Conservation (phyloP, 2,113 vertebrate species). For the Ptyas mucosa region DNA sequence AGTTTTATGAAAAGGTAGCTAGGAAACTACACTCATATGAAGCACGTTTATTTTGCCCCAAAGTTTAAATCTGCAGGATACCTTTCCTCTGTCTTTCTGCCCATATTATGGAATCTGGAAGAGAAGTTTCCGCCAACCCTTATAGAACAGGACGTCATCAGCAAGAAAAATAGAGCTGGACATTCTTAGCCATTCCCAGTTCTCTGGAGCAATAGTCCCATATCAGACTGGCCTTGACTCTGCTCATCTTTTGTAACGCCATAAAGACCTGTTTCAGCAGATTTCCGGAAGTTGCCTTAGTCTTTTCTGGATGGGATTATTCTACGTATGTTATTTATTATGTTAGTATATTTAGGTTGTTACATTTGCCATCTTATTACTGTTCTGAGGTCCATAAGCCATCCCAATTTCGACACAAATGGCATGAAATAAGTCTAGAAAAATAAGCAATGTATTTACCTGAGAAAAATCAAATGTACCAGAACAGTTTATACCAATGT, state of each 20-base stretch:
- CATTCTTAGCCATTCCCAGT: neutral
- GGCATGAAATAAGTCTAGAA: neutral
- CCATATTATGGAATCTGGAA: neutral
- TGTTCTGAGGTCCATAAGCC: neutral
- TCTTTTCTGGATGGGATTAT: neutral
- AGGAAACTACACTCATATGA: neutral
- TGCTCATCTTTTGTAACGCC: neutral
- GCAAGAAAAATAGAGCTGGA: neutral
- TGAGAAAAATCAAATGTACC: neutral
- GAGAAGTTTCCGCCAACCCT: neutral
- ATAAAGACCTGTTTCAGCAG: neutral
- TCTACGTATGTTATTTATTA: neutral
- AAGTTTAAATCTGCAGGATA: neutral
- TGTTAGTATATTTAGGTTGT: neutral
- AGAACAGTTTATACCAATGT: neutral
- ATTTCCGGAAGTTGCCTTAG: neutral
- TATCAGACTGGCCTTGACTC: neutral
- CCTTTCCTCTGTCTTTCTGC: neutral
- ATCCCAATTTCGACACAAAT: neutral
- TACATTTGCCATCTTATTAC: neutral
- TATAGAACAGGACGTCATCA: neutral
- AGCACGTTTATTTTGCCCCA: neutral
- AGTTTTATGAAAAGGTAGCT: neutral
- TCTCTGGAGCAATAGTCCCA: neutral
- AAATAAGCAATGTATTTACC: neutral